These are phyloP conservation scores for Camponotus pennsylvanicus DNA, from an alignment of 1,140 invertebrate species.

Conservation along the genomic window DNA sequence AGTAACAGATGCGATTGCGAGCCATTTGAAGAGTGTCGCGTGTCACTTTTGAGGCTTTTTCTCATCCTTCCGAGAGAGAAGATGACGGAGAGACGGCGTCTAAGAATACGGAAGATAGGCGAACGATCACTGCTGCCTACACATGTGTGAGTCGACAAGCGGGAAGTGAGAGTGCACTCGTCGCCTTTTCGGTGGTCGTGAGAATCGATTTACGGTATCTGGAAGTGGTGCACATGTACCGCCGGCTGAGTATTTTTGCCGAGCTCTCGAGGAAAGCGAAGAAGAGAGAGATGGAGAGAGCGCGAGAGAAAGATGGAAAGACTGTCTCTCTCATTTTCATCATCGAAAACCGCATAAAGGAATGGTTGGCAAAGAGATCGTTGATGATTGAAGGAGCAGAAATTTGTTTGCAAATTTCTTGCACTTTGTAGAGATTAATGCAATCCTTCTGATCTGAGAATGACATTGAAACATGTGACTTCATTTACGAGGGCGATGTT, in stretches of 20 bases:
- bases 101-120: constrained; percentile 43
- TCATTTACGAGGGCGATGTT: constrained; percentile 6
- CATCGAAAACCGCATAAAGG: constrained; percentile 44
- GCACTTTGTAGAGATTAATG: too few relatives aligned
- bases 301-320: constrained; percentile 31
- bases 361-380: not conserved
- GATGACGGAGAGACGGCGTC: not conserved
- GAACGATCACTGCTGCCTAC: constrained; percentile 9
- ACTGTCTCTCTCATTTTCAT: constrained; percentile 67
- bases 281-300: not conserved
- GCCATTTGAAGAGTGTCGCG: constrained; percentile 27
- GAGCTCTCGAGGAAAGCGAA: constrained; percentile 11
- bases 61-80: not conserved
- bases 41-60: constrained; percentile 21
- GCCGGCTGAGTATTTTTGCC: constrained; percentile 68
- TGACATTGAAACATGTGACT: not conserved
- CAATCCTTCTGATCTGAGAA: not conserved
- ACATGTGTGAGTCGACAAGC: constrained; percentile 46
- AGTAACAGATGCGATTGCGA: constrained; percentile 32
- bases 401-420: not conserved
- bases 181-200: constrained; percentile 65
- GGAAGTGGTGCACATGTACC: constrained; percentile 66
- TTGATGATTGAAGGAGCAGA: constrained; percentile 48
- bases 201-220: constrained; percentile 71
- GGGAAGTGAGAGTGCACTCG: constrained; percentile 45